These are phyloP conservation scores for western clawed frog (Xenopus tropicalis) DNA, from an alignment of 2,113 vertebrate species.

Conservation along the genomic window UCB_Xtro_10.0 CM004451.2:74541501-74542000, in stretches of 20 bases:
- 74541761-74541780: slow-evolving; percentile 47
- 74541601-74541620: slow-evolving; percentile 89
- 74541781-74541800: slow-evolving; percentile 67
- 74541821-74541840: slow-evolving; percentile 49
- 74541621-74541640: slow-evolving; percentile 98
- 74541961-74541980: slow-evolving; percentile 41
- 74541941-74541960: slow-evolving; percentile 42
- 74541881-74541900: slow-evolving; percentile 35
- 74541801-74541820: slow-evolving; percentile 70
- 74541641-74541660: slow-evolving; percentile 91
- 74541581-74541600: slow-evolving; percentile 92
- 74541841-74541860: slow-evolving; percentile 34
- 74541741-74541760: slow-evolving; percentile 79
- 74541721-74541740: slow-evolving; percentile 79
- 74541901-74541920: slow-evolving; percentile 36
- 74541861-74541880: slow-evolving; percentile 31
- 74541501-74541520: slow-evolving; percentile 91
- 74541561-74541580: slow-evolving; percentile 62
- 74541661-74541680: slow-evolving; percentile 95
- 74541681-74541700: slow-evolving; percentile 99
- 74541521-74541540: slow-evolving; percentile 94
- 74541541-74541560: slow-evolving; percentile 78
- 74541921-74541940: neutral
- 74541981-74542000: slow-evolving; percentile 29
- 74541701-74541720: slow-evolving; percentile 94